Conservation (phyloP, 2,888 invertebrate species). For the Phytoseiulus persimilis region DNA sequence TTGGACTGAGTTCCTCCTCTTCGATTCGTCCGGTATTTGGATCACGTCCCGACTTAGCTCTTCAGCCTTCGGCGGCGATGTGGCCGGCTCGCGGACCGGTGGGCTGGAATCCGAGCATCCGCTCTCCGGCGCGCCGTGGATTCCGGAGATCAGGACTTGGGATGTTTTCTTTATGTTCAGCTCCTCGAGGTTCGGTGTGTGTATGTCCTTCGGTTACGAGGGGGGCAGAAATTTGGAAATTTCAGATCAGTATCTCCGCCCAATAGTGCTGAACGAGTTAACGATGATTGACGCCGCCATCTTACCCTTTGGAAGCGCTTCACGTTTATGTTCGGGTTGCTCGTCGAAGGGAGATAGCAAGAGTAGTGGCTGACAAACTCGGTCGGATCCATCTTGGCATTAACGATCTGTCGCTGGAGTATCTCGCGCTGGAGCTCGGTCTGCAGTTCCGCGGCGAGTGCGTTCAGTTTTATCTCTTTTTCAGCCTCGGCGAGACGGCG, state of each 20-base stretch:
- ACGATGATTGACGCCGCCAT: too few species aligned
- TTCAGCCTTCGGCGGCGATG: background rate
- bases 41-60: background rate
- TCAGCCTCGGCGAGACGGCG: slow-evolving; percentile 34
- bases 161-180: slow-evolving; percentile 30
- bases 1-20: background rate
- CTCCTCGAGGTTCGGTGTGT: slow-evolving; percentile 33
- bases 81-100: background rate
- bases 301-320: slow-evolving; percentile 29
- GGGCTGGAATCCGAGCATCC: slow-evolving; percentile 26
- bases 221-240: background rate
- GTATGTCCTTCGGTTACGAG: background rate
- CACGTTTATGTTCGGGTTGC: slow-evolving; percentile 26
- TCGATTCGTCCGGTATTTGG: background rate
- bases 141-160: slow-evolving; percentile 19
- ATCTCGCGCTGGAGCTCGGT: slow-evolving; percentile 24
- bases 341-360: slow-evolving; percentile 20
- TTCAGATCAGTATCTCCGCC: too few species aligned
- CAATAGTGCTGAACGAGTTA: too few species aligned
- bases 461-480: slow-evolving; percentile 13
- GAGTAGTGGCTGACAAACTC: slow-evolving; percentile 32
- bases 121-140: slow-evolving; percentile 24
- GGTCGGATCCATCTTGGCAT: background rate
- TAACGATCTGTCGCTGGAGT: slow-evolving; percentile 27
- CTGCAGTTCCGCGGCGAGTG: background rate